These are phyloP conservation scores for Volucella inflata DNA, from an alignment of 2,888 invertebrate species.

Conservation along the genomic window DNA sequence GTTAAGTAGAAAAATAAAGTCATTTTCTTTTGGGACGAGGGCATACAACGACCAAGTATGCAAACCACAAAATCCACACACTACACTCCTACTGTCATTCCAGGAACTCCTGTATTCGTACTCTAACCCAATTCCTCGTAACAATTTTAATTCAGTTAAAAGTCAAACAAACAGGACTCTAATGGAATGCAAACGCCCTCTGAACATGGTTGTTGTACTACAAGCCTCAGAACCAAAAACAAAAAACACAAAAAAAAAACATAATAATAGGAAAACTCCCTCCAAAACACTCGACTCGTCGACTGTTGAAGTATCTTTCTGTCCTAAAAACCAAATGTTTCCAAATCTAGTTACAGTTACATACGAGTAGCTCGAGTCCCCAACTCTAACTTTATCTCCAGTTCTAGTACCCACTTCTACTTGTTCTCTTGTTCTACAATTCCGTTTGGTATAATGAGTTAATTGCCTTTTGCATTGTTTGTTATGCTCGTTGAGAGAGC, in stretches of 20 bases:
- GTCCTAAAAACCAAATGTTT: no score
- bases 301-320: slow-evolving; percentile 43
- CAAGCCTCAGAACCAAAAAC: slow-evolving; percentile 7
- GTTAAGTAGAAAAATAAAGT: slow-evolving; percentile 18
- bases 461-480: slow-evolving; percentile 74
- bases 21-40: slow-evolving; percentile 29
- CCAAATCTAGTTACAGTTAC: no score
- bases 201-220: slow-evolving; percentile 29
- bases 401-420: background rate
- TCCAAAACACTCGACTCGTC: slow-evolving; percentile 39
- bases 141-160: slow-evolving; percentile 66
- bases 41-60: background rate
- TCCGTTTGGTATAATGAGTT: slow-evolving; percentile 74
- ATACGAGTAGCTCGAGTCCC: background rate
- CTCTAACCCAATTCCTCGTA: slow-evolving; percentile 51
- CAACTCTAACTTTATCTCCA: background rate
- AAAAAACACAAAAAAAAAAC: background rate
- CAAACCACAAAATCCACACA: background rate
- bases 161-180: slow-evolving; percentile 48
- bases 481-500: slow-evolving; percentile 64
- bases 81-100: background rate
- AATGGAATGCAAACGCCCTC: slow-evolving; percentile 21
- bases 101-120: background rate
- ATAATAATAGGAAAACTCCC: background rate
- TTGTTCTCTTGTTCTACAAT: slow-evolving; percentile 63